Evolutionary conservation across 2,797 vertebrate species (phyloP).

Genomic region (Eulemur coronatus): DNA sequence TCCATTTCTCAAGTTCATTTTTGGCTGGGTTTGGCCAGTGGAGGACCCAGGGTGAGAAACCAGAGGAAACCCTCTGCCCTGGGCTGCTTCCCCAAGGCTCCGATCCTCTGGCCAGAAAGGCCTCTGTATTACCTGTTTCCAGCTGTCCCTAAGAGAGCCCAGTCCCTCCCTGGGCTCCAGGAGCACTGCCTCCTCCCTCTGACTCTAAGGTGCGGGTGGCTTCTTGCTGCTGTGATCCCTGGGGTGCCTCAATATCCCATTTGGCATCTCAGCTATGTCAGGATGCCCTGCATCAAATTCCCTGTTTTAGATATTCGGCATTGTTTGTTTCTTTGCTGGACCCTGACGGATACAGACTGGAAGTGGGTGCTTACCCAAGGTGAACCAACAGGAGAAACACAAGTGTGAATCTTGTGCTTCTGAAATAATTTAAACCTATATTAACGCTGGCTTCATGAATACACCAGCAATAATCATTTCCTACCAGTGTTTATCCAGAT

Average conservation of each 20-base stretch:
- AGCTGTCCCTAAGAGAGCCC: background rate
- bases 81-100: background rate
- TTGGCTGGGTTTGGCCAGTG: background rate
- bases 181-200: background rate
- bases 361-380: background rate
- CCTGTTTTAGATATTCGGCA: background rate
- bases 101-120: background rate
- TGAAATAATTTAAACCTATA: background rate
- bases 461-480: background rate
- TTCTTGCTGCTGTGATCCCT: background rate
- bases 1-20: background rate
- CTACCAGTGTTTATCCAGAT: background rate
- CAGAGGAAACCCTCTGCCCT: background rate
- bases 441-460: background rate
- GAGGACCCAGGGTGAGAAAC: background rate
- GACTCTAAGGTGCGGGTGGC: too few relatives aligned
- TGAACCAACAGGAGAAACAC: background rate
- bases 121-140: background rate
- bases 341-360: rapidly evolving
- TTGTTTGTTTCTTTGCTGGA: background rate
- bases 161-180: background rate
- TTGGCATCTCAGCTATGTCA: background rate
- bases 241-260: background rate
- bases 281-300: background rate
- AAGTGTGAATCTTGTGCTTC: background rate